Conservation (phyloP, 2,888 invertebrate species). For the Hirtodrosophila histrioides region DNA sequence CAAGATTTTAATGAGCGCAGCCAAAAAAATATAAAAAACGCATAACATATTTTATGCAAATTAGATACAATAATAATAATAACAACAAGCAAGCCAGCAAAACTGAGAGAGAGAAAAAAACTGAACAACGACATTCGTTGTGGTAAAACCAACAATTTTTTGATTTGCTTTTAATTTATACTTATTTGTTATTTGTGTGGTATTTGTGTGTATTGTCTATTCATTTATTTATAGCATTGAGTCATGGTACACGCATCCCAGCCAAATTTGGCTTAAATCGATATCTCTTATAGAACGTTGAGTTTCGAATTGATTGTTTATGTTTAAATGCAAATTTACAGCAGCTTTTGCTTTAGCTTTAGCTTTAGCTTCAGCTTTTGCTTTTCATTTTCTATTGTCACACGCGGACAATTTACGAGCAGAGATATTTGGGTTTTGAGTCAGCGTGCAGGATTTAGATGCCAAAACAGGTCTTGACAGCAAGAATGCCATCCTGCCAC, state of each 20-base stretch:
- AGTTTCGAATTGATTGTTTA: constrained; percentile 29
- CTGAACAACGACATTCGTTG: constrained; percentile 24
- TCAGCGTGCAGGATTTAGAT: constrained; percentile 39
- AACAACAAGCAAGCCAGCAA: constrained; percentile 16
- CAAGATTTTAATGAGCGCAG: constrained; percentile 37
- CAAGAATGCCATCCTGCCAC: constrained; percentile 33
- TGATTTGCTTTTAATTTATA: constrained; percentile 46
- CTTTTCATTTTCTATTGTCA: constrained; percentile 34
- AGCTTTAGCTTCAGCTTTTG: too few relatives aligned
- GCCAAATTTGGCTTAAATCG: constrained; percentile 38
- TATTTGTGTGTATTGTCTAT: constrained; percentile 26
- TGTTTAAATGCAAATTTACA: constrained; percentile 55
- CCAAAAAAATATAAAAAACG: constrained; percentile 26
- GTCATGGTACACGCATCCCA: constrained; percentile 62
- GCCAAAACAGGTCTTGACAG: constrained; percentile 22
- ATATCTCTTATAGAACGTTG: constrained; percentile 2
- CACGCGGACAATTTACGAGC: constrained; percentile 26
- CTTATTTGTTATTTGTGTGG: constrained; percentile 19
- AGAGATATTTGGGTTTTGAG: constrained; percentile 10
- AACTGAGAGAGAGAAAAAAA: too few relatives aligned
- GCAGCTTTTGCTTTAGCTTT: constrained; percentile 43
- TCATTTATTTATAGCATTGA: constrained; percentile 72
- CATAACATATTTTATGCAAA: constrained; percentile 66
- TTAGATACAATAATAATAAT: constrained; percentile 21
- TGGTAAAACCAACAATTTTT: constrained; percentile 62